Evolutionary conservation across 2,888 invertebrate species (phyloP).

Genomic region (Andrena bucephala): DNA sequence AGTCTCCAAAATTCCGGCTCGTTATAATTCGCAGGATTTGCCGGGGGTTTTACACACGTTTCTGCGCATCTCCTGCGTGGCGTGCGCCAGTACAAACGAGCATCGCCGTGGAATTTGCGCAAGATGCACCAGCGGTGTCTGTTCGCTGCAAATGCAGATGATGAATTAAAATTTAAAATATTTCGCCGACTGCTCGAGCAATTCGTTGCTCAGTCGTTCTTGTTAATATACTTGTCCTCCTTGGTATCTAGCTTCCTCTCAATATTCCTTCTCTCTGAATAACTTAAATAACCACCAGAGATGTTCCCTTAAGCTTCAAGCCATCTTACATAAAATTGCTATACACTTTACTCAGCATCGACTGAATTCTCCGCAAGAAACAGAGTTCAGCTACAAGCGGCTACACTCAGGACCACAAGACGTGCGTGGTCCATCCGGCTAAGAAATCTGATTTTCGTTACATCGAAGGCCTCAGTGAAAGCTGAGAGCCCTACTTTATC

Average conservation of each 20-base stretch:
- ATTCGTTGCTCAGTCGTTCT: neutral
- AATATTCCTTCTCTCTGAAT: no score
- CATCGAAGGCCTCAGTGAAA: neutral
- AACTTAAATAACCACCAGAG: no score
- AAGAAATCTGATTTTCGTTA: slow-evolving; percentile 9
- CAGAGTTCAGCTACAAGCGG: neutral
- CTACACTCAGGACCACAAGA: neutral
- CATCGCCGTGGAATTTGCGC: neutral
- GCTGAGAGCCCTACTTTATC: neutral
- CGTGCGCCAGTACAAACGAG: neutral
- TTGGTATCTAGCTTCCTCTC: no score
- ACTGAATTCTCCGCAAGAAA: neutral
- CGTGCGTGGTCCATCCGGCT: neutral
- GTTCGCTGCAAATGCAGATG: neutral
- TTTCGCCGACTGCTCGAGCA: neutral
- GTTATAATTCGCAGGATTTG: slow-evolving; percentile 35
- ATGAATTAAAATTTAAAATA: neutral
- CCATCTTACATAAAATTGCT: neutral
- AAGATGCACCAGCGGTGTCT: neutral
- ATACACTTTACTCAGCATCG: neutral
- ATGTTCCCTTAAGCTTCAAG: no score
- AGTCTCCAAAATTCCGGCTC: slow-evolving; percentile 38
- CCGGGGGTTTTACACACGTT: neutral
- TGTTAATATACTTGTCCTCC: no score
- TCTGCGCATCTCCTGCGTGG: neutral